Conservation (phyloP, 2,888 invertebrate genomes). For the Patella ulyssiponensis region DNA sequence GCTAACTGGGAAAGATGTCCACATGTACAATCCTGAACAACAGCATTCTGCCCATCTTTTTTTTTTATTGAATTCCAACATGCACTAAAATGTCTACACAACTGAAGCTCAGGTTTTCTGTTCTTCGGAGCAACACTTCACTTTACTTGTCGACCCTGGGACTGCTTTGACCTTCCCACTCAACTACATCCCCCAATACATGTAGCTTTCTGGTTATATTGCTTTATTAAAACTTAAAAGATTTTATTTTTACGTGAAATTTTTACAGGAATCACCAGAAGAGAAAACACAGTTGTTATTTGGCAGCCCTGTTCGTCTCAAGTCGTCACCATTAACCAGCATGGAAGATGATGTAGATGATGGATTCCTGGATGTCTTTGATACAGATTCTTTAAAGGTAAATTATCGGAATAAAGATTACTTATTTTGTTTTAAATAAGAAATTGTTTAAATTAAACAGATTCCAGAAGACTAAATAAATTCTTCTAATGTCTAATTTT, state of each 20-base stretch:
- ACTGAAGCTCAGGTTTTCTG: no score
- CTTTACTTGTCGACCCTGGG: no score
- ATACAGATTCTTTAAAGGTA: conserved; percentile 45
- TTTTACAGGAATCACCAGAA: conserved; percentile 1
- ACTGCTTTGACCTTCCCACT: no score
- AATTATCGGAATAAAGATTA: background rate
- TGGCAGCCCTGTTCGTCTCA: conserved; percentile 19
- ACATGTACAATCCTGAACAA: no score
- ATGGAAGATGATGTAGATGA: conserved; percentile 47
- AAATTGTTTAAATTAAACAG: background rate
- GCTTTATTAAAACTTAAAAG: no score
- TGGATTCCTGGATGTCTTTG: conserved; percentile 63
- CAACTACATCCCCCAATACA: no score
- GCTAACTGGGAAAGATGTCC: no score
- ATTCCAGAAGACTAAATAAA: background rate
- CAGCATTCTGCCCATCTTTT: no score
- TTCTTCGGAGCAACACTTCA: no score
- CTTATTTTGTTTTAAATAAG: background rate
- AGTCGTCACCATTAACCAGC: conserved; percentile 21
- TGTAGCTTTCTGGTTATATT: no score
- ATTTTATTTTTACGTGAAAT: background rate
- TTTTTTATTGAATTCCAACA: no score
- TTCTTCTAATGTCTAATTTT: background rate
- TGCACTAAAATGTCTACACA: no score
- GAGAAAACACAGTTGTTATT: background rate